A percentile compares a stretch with the other conserved stretches of the same genome.
phyloP scores from a whole-genome alignment of 2,797 vertebrate genomes.

The Falco cherrug region DNA sequence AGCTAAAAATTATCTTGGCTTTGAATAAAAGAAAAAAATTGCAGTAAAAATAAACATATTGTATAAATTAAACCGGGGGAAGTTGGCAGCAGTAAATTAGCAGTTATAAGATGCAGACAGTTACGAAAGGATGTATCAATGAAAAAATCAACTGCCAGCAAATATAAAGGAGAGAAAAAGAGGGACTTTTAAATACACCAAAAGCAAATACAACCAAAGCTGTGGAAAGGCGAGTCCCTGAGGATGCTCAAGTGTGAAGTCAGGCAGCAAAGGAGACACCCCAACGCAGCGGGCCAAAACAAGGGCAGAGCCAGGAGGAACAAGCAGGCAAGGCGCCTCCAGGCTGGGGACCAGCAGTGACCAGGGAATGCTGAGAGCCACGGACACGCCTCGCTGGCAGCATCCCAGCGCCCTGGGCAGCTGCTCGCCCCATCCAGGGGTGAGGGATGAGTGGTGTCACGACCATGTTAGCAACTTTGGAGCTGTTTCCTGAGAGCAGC shows the following conservation, averaged over 20 bases:
- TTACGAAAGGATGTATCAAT: slow-evolving; percentile 13
- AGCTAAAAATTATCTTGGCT: slow-evolving; percentile 64
- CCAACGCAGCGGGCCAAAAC: rapidly evolving
- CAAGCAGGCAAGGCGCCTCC: rapidly evolving
- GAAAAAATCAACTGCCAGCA: not conserved
- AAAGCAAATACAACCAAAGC: not conserved
- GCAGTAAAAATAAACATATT: slow-evolving; percentile 66
- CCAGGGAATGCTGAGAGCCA: not conserved
- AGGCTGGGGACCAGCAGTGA: not conserved
- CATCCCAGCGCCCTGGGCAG: rapidly evolving
- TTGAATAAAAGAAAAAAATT: slow-evolving; percentile 48
- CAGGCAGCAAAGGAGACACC: not conserved
- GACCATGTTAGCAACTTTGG: not conserved
- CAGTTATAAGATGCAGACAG: slow-evolving; percentile 32
- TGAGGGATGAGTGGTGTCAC: rapidly evolving
- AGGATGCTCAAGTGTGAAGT: not conserved
- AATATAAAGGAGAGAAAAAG: not conserved
- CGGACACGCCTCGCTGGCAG: rapidly evolving
- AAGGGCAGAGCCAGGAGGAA: not conserved
- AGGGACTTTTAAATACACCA: not conserved
- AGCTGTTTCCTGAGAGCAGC: not conserved
- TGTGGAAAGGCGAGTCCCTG: rapidly evolving
- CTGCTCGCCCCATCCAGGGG: not conserved
- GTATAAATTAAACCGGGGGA: slow-evolving; percentile 57
- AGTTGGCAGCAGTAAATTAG: slow-evolving; percentile 55